Evolutionary conservation across 2,797 vertebrate genomes (phyloP), one percentile per base, ranked within the genome.

Genomic region (Aselliscus stoliczkanus): DNA sequence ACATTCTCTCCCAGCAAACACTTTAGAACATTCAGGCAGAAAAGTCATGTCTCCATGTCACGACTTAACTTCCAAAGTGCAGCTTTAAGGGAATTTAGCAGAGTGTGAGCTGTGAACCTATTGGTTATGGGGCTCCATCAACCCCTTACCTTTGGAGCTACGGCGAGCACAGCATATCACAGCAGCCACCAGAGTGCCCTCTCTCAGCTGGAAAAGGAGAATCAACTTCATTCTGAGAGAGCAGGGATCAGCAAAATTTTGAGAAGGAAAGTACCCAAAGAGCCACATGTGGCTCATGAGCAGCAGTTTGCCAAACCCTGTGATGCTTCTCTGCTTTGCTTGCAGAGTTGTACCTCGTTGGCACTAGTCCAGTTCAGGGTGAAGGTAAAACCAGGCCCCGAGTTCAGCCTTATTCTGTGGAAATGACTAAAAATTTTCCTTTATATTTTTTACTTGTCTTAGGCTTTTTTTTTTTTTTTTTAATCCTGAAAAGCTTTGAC

Each of bases 11-110:
- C 2, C 84, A 83, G 90, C 73, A 91, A 21, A 54, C 17, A 54
- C 52, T 18, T 88, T 97, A 64, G 58, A 81, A 76, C 18, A 37
- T 18, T 69, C 93, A 56, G 76, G 93, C 95, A 92, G 54, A 91
- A 90, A 86, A 95, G 72, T 90, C 54, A 87, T 47, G 27, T 85
- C n/a, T 70, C 75, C 31, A 93, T 79, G 96, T 97, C 84, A 93
- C 93, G 95, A 97, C 94, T 96, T 90, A 89, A 75, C 77, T 96
- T 84, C 97, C 93, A 15, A 97, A 97, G 90, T 67, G 37, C 47
- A 82, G 54, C 84, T 64, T 88, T 88, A 58, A 86, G 92, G 47
- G 70, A 97, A 95, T 88, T 88, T 58, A 86, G 95, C 84, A 70
- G 70, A 83, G 77, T 64, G 62, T 89, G 92, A 95, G 73, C 88